Evolutionary conservation across 2,113 vertebrate species (phyloP).

Genomic region (Oreocharis arfaki): DNA sequence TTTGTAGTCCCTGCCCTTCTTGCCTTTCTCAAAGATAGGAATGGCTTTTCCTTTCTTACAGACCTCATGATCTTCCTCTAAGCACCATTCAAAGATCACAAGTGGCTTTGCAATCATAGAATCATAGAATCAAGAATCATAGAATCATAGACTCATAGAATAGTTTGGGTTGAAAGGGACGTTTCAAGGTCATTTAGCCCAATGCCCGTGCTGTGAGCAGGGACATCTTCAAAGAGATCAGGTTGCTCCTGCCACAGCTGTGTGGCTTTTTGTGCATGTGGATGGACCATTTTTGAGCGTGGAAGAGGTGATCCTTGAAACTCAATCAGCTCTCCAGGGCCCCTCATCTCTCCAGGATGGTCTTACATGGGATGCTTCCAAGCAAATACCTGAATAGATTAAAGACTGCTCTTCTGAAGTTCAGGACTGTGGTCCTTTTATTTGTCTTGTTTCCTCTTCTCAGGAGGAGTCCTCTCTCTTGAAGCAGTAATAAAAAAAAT

Average conservation of each 20-base stretch:
- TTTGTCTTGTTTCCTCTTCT: background rate
- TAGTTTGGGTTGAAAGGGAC: background rate
- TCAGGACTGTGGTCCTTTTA: background rate
- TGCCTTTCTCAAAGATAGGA: background rate
- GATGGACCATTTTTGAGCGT: background rate
- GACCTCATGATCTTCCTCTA: background rate
- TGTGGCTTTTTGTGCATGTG: background rate
- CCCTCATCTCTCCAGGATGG: background rate
- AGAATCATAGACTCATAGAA: background rate
- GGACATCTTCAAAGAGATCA: background rate
- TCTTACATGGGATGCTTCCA: background rate
- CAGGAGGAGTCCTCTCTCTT: background rate
- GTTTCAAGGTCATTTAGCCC: background rate
- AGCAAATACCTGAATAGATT: background rate
- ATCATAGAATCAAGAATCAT: no score
- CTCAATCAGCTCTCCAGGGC: background rate
- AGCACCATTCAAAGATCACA: background rate
- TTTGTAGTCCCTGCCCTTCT: background rate
- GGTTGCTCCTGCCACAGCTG: background rate
- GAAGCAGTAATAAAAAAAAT: background rate
- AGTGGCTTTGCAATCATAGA: background rate
- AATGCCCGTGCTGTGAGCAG: background rate
- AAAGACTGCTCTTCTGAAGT: background rate
- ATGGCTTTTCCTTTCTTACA: background rate
- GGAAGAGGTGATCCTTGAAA: background rate